A percentile compares a stretch with the other conserved stretches of the same genome.
Evolutionary conservation across 2,113 vertebrate genomes (phyloP).

Genomic region (Ciconia boyciana): DNA sequence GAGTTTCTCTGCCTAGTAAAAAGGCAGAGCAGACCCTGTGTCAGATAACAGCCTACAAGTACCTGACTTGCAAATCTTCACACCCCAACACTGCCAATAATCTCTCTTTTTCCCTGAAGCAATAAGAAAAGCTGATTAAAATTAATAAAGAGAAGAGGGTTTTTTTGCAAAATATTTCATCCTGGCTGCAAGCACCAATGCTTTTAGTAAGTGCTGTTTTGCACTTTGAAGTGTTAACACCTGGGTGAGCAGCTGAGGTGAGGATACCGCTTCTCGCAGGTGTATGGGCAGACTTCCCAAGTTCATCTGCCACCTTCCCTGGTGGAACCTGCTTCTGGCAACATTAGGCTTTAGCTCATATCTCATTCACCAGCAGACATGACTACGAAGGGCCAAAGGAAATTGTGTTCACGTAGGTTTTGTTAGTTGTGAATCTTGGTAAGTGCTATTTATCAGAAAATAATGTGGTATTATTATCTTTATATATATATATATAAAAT

Average conservation of each 20-base stretch:
- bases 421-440: not conserved
- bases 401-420: not conserved
- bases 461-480: too few species aligned
- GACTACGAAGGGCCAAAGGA: not conserved
- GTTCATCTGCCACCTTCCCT: not conserved
- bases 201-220: not conserved
- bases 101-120: not conserved
- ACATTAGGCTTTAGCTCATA: accelerated
- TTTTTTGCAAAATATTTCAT: not conserved
- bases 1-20: not conserved
- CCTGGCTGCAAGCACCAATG: not conserved
- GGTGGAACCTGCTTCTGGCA: accelerated
- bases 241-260: not conserved
- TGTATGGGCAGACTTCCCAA: too few species aligned
- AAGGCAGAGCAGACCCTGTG: not conserved
- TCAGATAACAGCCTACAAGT: not conserved
- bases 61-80: not conserved
- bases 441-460: not conserved
- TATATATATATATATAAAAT: not conserved
- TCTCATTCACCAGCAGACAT: not conserved
- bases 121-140: not conserved
- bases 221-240: not conserved
- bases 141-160: not conserved
- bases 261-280: not conserved
- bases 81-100: accelerated